A percentile compares a stretch with the other conserved stretches of the same genome.
Evolutionary conservation across 2,113 vertebrate genomes (phyloP).

Genomic region (mouse (Mus musculus)): GRCm39 chr11:56704001-56704500

Average conservation of each 20-base stretch:
- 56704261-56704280: constrained; percentile 28
- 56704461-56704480: background rate
- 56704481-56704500: background rate
- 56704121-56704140: background rate
- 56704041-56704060: background rate
- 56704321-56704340: background rate
- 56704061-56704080: background rate
- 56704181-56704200: background rate
- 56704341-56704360: background rate
- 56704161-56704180: background rate
- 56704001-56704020: background rate
- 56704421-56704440: background rate
- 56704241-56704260: background rate
- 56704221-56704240: background rate
- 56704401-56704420: too few relatives aligned
- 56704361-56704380: background rate
- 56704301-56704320: background rate
- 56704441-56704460: background rate
- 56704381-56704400: background rate
- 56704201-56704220: background rate
- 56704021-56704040: background rate
- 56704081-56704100: background rate
- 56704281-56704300: background rate
- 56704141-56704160: background rate
- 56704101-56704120: background rate